Evolutionary conservation across 2,888 invertebrate genomes (phyloP).

Genomic region (Drosophila multiciliata): DNA sequence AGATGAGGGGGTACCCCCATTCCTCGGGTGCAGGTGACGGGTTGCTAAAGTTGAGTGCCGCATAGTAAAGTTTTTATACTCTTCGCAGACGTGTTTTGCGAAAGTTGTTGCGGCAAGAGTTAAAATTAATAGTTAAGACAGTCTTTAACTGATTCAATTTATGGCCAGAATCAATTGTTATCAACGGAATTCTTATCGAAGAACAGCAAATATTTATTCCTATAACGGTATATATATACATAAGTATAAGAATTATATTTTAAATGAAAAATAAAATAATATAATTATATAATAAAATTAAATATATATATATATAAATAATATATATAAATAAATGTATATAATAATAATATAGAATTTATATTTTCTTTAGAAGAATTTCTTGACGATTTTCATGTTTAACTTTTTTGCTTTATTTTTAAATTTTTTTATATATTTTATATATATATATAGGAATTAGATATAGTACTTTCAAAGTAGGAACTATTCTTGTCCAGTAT

Average conservation of each 20-base stretch:
- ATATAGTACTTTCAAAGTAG: not conserved
- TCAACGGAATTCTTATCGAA: not conserved
- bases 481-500: not conserved
- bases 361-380: not conserved
- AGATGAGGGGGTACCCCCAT: conserved; percentile 4
- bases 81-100: conserved; percentile 23
- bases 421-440: not conserved
- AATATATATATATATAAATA: too few relatives aligned
- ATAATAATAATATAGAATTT: not conserved
- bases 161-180: conserved; percentile 6
- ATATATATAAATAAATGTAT: too few relatives aligned
- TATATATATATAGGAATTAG: too few relatives aligned
- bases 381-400: too few relatives aligned
- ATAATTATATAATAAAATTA: too few relatives aligned
- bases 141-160: conserved; percentile 7
- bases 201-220: not conserved
- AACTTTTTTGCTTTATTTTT: too few relatives aligned
- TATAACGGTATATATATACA: not conserved
- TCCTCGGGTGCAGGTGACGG: not conserved
- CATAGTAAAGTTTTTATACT: conserved; percentile 39
- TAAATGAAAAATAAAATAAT: too few relatives aligned
- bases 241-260: too few relatives aligned
- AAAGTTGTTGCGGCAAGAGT: conserved; percentile 11
- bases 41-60: conserved; percentile 35
- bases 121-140: conserved; percentile 3